Conservation (phyloP, 2,797 vertebrate species). For the Ptychobarbus kaznakovi region DNA sequence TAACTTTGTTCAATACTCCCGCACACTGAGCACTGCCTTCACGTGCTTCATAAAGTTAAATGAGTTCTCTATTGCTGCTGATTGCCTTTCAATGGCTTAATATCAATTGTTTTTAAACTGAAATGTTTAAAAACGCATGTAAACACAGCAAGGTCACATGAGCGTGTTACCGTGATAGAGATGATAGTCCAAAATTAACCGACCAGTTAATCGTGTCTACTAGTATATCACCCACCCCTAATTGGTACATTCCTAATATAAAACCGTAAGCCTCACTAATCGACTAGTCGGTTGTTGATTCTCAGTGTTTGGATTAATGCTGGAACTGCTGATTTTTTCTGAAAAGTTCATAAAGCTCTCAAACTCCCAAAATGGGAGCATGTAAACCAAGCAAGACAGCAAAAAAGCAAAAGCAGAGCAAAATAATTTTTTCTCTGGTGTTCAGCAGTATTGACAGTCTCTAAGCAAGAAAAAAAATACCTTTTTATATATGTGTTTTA, state of each 20-base stretch:
- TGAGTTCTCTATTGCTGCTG: background rate
- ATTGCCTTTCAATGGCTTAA: no score
- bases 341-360: constrained; percentile 6
- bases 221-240: background rate
- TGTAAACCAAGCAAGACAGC: constrained; percentile 8
- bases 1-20: background rate
- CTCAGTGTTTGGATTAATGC: background rate
- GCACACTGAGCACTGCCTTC: background rate
- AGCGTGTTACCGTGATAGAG: background rate
- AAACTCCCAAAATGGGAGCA: constrained; percentile 6
- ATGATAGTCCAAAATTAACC: background rate
- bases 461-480: background rate
- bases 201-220: background rate
- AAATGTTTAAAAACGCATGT: no score
- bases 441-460: constrained; percentile 13
- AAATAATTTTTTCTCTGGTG: constrained; percentile 17
- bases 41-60: background rate
- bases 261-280: background rate
- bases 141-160: background rate
- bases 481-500: constrained; percentile 14
- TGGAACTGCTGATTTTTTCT: background rate
- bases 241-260: background rate
- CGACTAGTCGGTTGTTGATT: background rate
- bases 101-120: no score
- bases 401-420: background rate